Evolutionary conservation across 2,888 invertebrate genomes (phyloP).

Genomic region (Epistrophella euchroma): DNA sequence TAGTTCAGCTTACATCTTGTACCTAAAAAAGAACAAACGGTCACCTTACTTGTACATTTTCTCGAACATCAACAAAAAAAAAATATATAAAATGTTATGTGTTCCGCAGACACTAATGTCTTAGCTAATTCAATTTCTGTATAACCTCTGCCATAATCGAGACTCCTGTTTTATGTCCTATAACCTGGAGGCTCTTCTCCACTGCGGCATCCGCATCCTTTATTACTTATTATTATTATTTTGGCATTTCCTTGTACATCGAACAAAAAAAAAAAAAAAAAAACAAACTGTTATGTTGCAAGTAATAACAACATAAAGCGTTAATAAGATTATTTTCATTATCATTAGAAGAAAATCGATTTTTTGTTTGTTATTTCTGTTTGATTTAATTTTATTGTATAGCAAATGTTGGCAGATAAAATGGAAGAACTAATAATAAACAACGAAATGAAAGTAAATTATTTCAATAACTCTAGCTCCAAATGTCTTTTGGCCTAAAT

Average conservation of each 20-base stretch:
- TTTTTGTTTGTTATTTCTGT: conserved; percentile 43
- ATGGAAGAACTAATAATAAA: too few species aligned
- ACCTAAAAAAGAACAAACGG: background rate
- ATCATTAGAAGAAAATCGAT: conserved; percentile 63
- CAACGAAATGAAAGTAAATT: too few species aligned
- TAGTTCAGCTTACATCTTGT: too few species aligned
- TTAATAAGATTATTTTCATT: conserved; percentile 72
- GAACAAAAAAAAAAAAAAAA: background rate
- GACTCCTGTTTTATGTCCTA: conserved; percentile 52
- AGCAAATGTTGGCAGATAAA: background rate
- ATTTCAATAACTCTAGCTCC: too few species aligned
- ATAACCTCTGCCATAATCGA: conserved; percentile 57
- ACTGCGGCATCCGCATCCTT: background rate
- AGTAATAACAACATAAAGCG: conserved; percentile 58
- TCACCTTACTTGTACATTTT: background rate
- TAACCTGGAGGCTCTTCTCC: conserved; percentile 19
- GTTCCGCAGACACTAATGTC: conserved; percentile 18
- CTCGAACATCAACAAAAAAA: background rate
- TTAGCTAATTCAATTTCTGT: conserved; percentile 66
- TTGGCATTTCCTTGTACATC: background rate
- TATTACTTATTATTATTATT: conserved; percentile 7
- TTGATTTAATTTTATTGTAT: conserved; percentile 68
- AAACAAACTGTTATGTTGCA: conserved; percentile 30
- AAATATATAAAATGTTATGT: background rate
- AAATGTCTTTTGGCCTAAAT: too few species aligned